A percentile compares a stretch with the other conserved stretches of the same genome.
These are phyloP conservation scores for Aurelia sp. DNA, from an alignment of 30 jellyfish, hydroid and myxozoan species.

Conservation along the genomic window DNA sequence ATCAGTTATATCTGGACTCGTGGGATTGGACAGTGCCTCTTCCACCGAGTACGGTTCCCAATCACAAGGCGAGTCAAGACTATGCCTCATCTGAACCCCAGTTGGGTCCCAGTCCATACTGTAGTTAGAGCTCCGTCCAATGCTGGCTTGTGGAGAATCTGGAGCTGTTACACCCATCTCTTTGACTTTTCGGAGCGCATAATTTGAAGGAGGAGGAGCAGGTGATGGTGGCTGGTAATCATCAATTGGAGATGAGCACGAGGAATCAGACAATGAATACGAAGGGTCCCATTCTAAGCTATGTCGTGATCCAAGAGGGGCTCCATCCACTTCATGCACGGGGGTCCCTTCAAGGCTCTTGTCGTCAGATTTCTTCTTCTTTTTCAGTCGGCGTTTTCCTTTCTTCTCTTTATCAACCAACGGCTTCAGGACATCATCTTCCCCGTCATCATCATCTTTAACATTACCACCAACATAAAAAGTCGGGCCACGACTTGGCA, in stretches of 20 bases:
- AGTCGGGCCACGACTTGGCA: slow-evolving; percentile 79
- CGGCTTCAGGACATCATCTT: slow-evolving; percentile 33
- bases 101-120: slow-evolving; percentile 97
- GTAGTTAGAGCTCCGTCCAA: slow-evolving; percentile 64
- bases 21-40: slow-evolving; percentile 65
- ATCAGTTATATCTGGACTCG: slow-evolving; percentile 57
- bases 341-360: slow-evolving; percentile 47
- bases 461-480: slow-evolving; percentile 53
- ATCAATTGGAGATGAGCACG: slow-evolving; percentile 80
- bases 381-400: slow-evolving; percentile 13
- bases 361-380: slow-evolving; percentile 9
- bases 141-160: slow-evolving; percentile 69
- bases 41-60: slow-evolving; percentile 90
- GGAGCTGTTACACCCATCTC: slow-evolving; percentile 68
- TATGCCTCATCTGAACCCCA: slow-evolving; percentile 74
- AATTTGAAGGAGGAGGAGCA: slow-evolving; percentile 67
- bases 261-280: slow-evolving; percentile 73
- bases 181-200: slow-evolving; percentile 59
- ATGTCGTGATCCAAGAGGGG: slow-evolving; percentile 47
- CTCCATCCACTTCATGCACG: slow-evolving; percentile 13
- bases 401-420: slow-evolving; percentile 17
- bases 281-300: slow-evolving; percentile 83
- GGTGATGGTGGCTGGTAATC: slow-evolving; percentile 71
- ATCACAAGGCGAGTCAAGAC: slow-evolving; percentile 74
- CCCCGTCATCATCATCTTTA: slow-evolving; percentile 15